Base-by-base conservation (phyloP, 2,888 invertebrate species). In the Noctua fimbriata region DNA sequence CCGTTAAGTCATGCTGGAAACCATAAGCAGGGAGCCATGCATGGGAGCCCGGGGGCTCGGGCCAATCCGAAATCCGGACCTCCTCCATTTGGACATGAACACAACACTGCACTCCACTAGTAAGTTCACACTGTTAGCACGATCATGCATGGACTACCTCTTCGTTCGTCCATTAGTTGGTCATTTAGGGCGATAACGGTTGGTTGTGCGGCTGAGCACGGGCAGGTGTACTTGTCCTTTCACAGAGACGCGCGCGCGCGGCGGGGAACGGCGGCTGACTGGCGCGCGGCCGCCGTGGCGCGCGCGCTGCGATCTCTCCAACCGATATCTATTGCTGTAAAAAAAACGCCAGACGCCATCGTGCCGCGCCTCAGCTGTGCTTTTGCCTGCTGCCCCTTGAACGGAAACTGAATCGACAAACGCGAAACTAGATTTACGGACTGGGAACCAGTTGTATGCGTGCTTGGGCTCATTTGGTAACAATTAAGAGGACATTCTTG, bases 1-100 rank as follows among this genome's bases (percentile, higher is more conserved):
- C 97, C 93, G 96, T 94, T 91, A 97, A 96, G 82, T 98, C 98
- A 94, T 97, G 97, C 96, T 98, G 98, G 96, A 98, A 98, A 90
- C 98, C 98, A 93, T 98, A 98, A 90, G 98, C 98, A 89, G 98
- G 98, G 95, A 98, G 97, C 98, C 98, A 98, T 92, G 98, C 98
- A 97, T 98, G 98, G 92, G 98, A 97, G 90, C 98, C 98, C 91
- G 97, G 97, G 89, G 97, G 97, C 92, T 97, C 97, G 77, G 98
- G 97, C 98, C 98, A 98, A 92, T 97, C 97, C 94, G 97, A 97
- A 89, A 97, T 97, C 91, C 97, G 97, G 92, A 98, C 97, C 94
- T 98, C 98, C 94, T 97, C 98, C 97, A 97, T 97, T 90, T 92
- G 91, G 91, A 92, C 96, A 96, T 95, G 89, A 94, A 95, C 95